Conservation (phyloP, 2,113 vertebrate genomes). For the Chitala chitala region DNA sequence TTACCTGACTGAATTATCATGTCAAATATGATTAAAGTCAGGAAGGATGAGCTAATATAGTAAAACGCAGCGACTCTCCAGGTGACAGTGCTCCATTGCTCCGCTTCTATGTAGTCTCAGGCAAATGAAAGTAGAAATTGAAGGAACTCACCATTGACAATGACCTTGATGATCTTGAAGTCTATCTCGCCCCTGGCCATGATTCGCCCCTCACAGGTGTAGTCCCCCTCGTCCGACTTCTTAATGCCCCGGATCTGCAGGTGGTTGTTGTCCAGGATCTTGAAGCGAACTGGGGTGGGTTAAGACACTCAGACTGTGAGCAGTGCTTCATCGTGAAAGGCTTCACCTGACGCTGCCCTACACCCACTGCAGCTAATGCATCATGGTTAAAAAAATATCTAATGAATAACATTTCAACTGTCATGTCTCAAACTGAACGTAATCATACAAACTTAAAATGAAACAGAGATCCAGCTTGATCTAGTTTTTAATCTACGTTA, state of each 20-base stretch:
- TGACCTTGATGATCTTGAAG: conserved; percentile 84
- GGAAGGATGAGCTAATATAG: background rate
- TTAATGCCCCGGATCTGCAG: conserved; percentile 90
- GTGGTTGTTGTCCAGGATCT: conserved; percentile 80
- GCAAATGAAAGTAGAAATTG: background rate
- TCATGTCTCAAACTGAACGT: too few relatives aligned
- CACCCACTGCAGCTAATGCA: too few relatives aligned
- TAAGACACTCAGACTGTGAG: background rate
- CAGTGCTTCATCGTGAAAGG: too few relatives aligned
- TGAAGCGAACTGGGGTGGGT: conserved; percentile 71
- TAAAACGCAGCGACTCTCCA: background rate
- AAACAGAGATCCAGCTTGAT: too few relatives aligned
- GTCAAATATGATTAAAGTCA: background rate
- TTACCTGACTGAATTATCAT: too few relatives aligned
- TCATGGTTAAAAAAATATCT: too few relatives aligned
- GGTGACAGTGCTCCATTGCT: background rate
- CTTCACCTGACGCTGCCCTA: too few relatives aligned
- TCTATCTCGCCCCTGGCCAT: conserved; percentile 89
- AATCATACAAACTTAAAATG: too few relatives aligned
- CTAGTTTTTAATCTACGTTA: too few relatives aligned
- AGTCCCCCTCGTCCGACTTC: conserved; percentile 89
- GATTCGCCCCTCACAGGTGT: conserved; percentile 90
- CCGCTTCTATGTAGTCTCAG: background rate
- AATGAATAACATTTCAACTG: too few relatives aligned
- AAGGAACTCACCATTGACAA: conserved; percentile 82